Percentiles rank a stretch among this genome's conserved stretches.
Conservation (phyloP, 2,113 vertebrate species). For the Balaeniceps rex region DNA sequence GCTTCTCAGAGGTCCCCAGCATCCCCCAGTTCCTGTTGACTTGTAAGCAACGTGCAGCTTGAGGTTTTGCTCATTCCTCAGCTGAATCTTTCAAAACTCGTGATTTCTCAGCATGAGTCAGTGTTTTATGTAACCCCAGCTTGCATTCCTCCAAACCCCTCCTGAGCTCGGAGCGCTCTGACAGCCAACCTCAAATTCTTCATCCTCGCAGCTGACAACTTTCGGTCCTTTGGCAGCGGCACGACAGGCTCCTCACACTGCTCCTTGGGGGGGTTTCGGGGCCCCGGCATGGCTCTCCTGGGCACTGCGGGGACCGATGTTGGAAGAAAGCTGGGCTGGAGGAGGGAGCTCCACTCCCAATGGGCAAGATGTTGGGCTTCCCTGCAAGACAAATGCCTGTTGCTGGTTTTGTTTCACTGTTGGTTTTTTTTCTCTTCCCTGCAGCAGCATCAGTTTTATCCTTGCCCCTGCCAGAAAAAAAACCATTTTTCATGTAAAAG, state of each 20-base stretch:
- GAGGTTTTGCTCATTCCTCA: neutral
- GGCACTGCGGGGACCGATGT: neutral
- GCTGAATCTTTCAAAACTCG: constrained; percentile 7
- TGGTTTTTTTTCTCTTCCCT: neutral
- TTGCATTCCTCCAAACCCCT: constrained; percentile 23
- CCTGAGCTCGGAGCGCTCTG: neutral
- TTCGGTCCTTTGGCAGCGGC: accelerated
- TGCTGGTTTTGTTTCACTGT: neutral
- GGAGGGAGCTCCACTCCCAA: neutral
- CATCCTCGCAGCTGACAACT: neutral
- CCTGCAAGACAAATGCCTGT: neutral
- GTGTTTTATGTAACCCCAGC: constrained; percentile 47
- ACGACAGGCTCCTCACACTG: neutral
- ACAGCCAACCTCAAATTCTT: constrained; percentile 8
- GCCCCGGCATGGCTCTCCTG: neutral
- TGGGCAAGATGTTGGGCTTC: neutral
- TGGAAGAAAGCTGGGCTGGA: neutral
- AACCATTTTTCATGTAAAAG: neutral
- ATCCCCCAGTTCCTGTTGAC: neutral
- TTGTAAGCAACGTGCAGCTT: neutral
- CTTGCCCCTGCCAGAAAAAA: neutral
- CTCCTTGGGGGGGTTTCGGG: neutral
- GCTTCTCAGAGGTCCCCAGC: neutral
- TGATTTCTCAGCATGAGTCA: constrained; percentile 48
- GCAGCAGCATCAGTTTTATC: neutral